A percentile compares a stretch with the other conserved stretches of the same genome.
Conservation (phyloP, 2,113 vertebrate genomes). For the Notarius quadriscutis region DNA sequence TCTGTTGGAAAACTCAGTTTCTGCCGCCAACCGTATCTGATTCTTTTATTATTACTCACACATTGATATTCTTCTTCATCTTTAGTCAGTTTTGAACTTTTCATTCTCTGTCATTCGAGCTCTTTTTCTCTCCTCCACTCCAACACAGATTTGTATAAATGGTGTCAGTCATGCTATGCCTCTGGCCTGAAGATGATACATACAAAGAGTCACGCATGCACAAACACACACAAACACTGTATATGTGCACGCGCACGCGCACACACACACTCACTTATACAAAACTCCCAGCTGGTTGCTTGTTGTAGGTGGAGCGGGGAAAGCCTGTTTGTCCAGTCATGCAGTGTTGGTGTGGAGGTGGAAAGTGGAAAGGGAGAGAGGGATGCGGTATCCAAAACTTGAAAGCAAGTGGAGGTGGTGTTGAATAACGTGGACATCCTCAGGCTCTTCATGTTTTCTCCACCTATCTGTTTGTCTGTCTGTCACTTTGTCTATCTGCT, state of each 20-base stretch:
- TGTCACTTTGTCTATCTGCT: slow-evolving; percentile 18
- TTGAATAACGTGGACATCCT: slow-evolving; percentile 55
- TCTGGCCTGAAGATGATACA: slow-evolving; percentile 37
- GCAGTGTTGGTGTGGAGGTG: slow-evolving; percentile 53
- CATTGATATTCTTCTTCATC: slow-evolving; percentile 6
- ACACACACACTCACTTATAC: slow-evolving; percentile 43
- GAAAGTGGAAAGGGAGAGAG: slow-evolving; percentile 44
- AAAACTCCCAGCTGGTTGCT: slow-evolving; percentile 56
- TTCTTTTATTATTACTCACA: slow-evolving; percentile 4
- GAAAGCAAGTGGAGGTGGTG: slow-evolving; percentile 52
- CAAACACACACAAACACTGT: slow-evolving; percentile 7
- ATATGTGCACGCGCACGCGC: slow-evolving; percentile 1
- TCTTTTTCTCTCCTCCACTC: slow-evolving; percentile 15
- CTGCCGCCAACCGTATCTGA: background rate
- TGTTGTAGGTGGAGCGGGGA: slow-evolving; percentile 64
- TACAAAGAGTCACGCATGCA: slow-evolving; percentile 34
- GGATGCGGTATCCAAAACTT: slow-evolving; percentile 52
- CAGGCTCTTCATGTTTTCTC: slow-evolving; percentile 40
- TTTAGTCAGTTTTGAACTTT: slow-evolving; percentile 35
- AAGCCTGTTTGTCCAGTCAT: slow-evolving; percentile 65
- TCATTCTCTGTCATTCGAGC: background rate
- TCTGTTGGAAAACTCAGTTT: background rate
- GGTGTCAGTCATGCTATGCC: slow-evolving; percentile 45
- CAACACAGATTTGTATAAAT: slow-evolving; percentile 21
- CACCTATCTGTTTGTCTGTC: slow-evolving; percentile 30